Evolutionary conservation across 2,797 vertebrate species (phyloP).

Genomic region (Sparidentex hasta): DNA sequence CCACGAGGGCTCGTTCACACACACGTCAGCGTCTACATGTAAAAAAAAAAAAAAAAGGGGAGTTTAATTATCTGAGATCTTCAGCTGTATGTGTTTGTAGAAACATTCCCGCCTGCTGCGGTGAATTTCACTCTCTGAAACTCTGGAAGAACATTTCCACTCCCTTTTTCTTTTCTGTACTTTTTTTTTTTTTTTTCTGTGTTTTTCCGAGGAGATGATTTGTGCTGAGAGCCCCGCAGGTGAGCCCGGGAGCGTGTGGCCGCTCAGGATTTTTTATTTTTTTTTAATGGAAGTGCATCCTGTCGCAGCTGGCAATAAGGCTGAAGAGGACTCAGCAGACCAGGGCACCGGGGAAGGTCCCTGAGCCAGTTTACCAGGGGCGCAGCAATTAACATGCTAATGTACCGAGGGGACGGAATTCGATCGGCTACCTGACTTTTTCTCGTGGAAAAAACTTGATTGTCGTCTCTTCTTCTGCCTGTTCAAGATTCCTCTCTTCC

Average conservation of each 20-base stretch:
- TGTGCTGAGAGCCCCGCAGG: conserved; percentile 44
- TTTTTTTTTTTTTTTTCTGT: not conserved
- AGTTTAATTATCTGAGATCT: conserved; percentile 57
- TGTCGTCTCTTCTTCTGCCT: not conserved
- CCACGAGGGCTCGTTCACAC: conserved; percentile 19
- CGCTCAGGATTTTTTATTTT: conserved; percentile 9
- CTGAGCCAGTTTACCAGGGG: conserved; percentile 35
- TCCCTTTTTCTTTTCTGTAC: not conserved
- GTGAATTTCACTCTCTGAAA: not conserved
- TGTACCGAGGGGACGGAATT: conserved; percentile 9
- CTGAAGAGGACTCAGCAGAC: conserved; percentile 23
- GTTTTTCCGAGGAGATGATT: conserved; percentile 18
- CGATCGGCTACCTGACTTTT: not conserved
- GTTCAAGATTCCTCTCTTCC: not conserved
- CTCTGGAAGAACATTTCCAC: conserved; percentile 5
- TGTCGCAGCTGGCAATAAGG: conserved; percentile 31
- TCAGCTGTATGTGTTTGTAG: conserved; percentile 19
- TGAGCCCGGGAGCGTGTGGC: conserved; percentile 38
- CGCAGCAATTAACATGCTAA: conserved; percentile 47
- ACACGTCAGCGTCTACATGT: conserved; percentile 24
- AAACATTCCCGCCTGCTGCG: conserved; percentile 24
- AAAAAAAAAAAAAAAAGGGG: conserved; percentile 33
- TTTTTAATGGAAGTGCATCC: conserved; percentile 61
- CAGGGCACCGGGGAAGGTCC: conserved; percentile 27
- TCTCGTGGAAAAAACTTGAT: conserved; percentile 1